Evolutionary conservation across 2,888 invertebrate genomes (phyloP).

Genomic region (Polymixis flavicincta): DNA sequence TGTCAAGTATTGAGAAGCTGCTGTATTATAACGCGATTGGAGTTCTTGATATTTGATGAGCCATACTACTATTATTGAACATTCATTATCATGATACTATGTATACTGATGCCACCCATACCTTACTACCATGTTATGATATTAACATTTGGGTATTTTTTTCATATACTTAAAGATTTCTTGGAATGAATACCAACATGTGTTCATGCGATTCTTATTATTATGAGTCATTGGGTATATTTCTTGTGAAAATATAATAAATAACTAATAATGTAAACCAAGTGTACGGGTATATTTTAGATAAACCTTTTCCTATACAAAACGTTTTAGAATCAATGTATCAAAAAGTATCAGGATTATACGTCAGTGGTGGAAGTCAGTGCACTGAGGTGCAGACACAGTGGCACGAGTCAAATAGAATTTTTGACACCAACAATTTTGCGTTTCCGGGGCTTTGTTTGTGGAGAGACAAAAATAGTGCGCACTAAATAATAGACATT

Average conservation of each 20-base stretch:
- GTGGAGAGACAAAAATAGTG: slow-evolving; percentile 73
- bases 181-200: slow-evolving; percentile 29
- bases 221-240: slow-evolving; percentile 32
- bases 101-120: neutral
- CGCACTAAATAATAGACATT: slow-evolving; percentile 61
- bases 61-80: slow-evolving; percentile 27
- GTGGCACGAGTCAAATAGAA: slow-evolving; percentile 79
- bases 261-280: slow-evolving; percentile 36
- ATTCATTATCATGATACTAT: neutral
- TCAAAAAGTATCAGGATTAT: slow-evolving; percentile 67
- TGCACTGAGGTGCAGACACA: slow-evolving; percentile 63
- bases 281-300: neutral
- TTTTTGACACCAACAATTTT: slow-evolving; percentile 82
- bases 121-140: slow-evolving; percentile 13
- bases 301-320: neutral
- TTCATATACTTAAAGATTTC: slow-evolving; percentile 19
- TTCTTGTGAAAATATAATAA: slow-evolving; percentile 36
- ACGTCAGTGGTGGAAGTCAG: slow-evolving; percentile 42
- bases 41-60: slow-evolving; percentile 78
- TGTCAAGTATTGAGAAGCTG: slow-evolving; percentile 88
- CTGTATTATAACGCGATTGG: slow-evolving; percentile 77
- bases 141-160: slow-evolving; percentile 7
- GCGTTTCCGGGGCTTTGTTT: slow-evolving; percentile 78
- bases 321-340: neutral
- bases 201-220: slow-evolving; percentile 28